Conservation (phyloP, 2,888 invertebrate species). For the Amphipyra tragopoginis region DNA sequence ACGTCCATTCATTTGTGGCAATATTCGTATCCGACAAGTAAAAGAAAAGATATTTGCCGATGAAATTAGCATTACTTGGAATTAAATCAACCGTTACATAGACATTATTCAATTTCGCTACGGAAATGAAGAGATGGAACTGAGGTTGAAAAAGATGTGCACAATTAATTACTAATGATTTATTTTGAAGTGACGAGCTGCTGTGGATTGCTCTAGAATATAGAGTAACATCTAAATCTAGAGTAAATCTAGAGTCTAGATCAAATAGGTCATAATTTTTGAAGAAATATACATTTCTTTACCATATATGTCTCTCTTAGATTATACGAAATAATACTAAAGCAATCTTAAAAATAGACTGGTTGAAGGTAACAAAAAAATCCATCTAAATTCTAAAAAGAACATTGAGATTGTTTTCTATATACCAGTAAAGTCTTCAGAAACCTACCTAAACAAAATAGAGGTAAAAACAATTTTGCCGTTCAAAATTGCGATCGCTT, state of each 20-base stretch:
- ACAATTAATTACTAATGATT: neutral
- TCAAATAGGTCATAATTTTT: no score
- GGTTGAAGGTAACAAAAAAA: no score
- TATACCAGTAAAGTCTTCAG: no score
- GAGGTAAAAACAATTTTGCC: neutral
- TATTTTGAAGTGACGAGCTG: no score
- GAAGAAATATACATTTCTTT: no score
- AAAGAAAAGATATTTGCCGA: no score
- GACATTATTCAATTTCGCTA: conserved; percentile 19
- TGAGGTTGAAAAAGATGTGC: neutral
- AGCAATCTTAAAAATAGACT: no score
- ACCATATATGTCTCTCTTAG: neutral
- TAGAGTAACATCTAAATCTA: no score
- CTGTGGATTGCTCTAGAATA: no score
- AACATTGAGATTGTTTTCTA: no score
- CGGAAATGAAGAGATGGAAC: conserved; percentile 31
- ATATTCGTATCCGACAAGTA: neutral
- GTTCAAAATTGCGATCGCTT: neutral
- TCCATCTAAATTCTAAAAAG: no score
- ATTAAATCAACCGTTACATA: conserved; percentile 23
- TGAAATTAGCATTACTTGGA: neutral
- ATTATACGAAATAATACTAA: neutral
- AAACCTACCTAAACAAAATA: neutral
- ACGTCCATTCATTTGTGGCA: neutral
- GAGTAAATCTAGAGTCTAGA: no score